A percentile compares a stretch with the other conserved stretches of the same genome.
phyloP scores from a whole-genome alignment of 2,888 invertebrate genomes.

The Scaptomyza tumidula region DNA sequence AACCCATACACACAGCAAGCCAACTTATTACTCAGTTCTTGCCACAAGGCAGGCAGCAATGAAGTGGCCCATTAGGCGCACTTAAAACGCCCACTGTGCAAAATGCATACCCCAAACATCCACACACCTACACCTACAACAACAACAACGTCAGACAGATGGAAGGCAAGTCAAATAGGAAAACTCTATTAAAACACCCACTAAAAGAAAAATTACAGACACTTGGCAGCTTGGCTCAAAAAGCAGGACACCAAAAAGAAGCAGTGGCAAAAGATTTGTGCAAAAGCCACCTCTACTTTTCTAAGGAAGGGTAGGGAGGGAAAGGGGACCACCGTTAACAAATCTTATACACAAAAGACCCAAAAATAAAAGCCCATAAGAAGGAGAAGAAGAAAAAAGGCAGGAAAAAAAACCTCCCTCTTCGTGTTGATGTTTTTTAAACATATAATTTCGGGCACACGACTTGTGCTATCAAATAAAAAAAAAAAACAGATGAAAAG shows the following conservation, averaged over 20 bases:
- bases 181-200: slow-evolving; percentile 72
- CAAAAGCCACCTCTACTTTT: slow-evolving; percentile 6
- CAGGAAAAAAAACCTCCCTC: slow-evolving; percentile 28
- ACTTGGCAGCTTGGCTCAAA: slow-evolving; percentile 69
- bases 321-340: slow-evolving; percentile 36
- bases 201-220: slow-evolving; percentile 71
- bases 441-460: slow-evolving; percentile 77
- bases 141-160: slow-evolving; percentile 21
- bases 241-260: slow-evolving; percentile 47
- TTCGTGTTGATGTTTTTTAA: slow-evolving; percentile 58
- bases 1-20: slow-evolving; percentile 14
- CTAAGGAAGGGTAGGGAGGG: not conserved
- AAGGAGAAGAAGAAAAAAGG: slow-evolving; percentile 6
- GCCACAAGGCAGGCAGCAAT: slow-evolving; percentile 51
- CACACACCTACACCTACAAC: slow-evolving; percentile 14
- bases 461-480: slow-evolving; percentile 38
- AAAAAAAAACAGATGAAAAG: slow-evolving; percentile 30
- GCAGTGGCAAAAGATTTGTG: slow-evolving; percentile 39
- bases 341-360: slow-evolving; percentile 62
- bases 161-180: slow-evolving; percentile 39
- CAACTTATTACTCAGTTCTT: slow-evolving; percentile 51
- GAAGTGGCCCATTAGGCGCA: slow-evolving; percentile 66
- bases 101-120: slow-evolving; percentile 12
- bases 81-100: slow-evolving; percentile 65
- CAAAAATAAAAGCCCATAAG: slow-evolving; percentile 16